A percentile compares a stretch with the other conserved stretches of the same genome.
Evolutionary conservation across 2,113 vertebrate genomes (phyloP).

Genomic region (Ahaetulla prasina): DNA sequence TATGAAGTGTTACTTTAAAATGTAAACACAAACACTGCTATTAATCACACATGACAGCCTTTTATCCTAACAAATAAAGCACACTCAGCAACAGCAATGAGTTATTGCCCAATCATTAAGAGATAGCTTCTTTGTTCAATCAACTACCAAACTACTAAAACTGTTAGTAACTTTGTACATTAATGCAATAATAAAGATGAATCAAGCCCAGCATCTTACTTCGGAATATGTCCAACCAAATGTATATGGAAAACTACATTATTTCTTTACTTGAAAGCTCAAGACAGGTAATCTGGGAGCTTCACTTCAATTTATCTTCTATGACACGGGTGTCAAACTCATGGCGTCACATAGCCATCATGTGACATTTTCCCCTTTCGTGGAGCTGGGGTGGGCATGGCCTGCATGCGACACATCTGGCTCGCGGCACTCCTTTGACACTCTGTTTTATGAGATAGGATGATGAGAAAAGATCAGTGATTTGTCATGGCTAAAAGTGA

Average conservation of each 20-base stretch:
- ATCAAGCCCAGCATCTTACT: not conserved
- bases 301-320: not conserved
- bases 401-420: too few relatives aligned
- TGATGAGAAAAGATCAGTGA: not conserved
- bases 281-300: not conserved
- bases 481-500: not conserved
- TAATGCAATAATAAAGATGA: not conserved
- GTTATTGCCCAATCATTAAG: constrained; percentile 30
- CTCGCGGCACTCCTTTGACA: too few relatives aligned
- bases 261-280: not conserved
- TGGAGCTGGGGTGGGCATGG: too few relatives aligned
- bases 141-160: not conserved
- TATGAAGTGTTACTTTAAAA: constrained; percentile 28
- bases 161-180: not conserved
- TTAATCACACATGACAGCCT: not conserved
- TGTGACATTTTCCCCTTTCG: too few relatives aligned
- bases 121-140: constrained; percentile 28
- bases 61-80: constrained; percentile 35
- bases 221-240: not conserved
- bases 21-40: constrained; percentile 20
- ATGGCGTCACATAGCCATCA: too few relatives aligned
- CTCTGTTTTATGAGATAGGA: not conserved
- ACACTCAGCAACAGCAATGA: constrained; percentile 23
- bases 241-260: not conserved
- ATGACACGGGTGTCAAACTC: not conserved